Evolutionary conservation across 2,888 invertebrate genomes (phyloP).

Genomic region (Tenthredo livida): DNA sequence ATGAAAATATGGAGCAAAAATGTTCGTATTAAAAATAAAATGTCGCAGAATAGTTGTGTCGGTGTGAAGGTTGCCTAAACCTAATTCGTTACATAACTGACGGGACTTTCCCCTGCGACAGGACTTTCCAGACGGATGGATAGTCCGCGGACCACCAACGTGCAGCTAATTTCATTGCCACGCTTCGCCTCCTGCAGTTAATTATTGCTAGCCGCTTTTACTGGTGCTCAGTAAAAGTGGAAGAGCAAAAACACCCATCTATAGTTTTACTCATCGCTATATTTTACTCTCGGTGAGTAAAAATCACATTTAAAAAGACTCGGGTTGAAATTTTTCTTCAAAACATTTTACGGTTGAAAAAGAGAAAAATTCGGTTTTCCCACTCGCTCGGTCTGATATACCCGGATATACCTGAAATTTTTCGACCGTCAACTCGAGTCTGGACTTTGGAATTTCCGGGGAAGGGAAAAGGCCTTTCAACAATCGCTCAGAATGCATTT

Average conservation of each 20-base stretch:
- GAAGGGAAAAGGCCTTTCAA: neutral
- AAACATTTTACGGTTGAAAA: neutral
- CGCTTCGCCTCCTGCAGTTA: conserved; percentile 36
- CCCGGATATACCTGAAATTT: conserved; percentile 17
- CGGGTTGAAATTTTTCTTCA: neutral
- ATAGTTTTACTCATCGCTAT: neutral
- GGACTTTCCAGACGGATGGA: conserved; percentile 43
- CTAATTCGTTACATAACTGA: conserved; percentile 26
- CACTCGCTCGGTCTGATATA: neutral
- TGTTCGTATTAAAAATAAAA: neutral
- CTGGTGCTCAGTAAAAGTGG: neutral
- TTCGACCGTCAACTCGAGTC: too few species aligned
- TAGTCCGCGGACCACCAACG: conserved; percentile 35
- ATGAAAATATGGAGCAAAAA: neutral
- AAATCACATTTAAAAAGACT: neutral
- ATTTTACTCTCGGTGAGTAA: neutral
- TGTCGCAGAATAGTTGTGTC: neutral
- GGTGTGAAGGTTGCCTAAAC: conserved; percentile 14
- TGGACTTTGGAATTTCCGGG: neutral
- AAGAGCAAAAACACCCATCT: neutral
- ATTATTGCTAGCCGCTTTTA: conserved; percentile 27
- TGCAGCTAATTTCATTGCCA: conserved; percentile 45
- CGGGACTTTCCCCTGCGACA: conserved; percentile 19
- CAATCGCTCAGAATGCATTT: neutral
- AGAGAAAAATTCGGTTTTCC: neutral